Conservation (phyloP, 1,140 invertebrate genomes). For the Drosophila sechellia region DNA sequence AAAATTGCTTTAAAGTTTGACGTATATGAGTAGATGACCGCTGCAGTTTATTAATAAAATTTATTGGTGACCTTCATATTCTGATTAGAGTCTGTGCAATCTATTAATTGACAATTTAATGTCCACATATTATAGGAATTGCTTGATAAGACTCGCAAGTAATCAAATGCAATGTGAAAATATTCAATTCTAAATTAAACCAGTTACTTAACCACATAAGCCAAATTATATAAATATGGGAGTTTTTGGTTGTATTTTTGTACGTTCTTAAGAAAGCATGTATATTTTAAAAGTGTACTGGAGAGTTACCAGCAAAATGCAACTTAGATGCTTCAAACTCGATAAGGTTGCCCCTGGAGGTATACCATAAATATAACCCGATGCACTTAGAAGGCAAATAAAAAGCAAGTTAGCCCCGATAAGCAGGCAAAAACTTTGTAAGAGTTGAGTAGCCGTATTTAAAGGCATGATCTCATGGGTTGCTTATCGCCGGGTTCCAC, state of each 20-base stretch:
- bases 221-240: too few relatives aligned
- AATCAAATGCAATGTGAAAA: slow-evolving; percentile 1
- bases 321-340: too few relatives aligned
- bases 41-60: slow-evolving; percentile 1
- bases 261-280: too few relatives aligned
- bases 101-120: slow-evolving; percentile 9
- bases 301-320: background rate
- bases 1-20: background rate
- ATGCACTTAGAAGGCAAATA: background rate
- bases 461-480: too few relatives aligned
- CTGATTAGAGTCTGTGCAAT: slow-evolving; percentile 10
- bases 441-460: too few relatives aligned
- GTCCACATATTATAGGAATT: background rate
- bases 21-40: slow-evolving; percentile 4
- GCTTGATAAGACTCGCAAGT: background rate
- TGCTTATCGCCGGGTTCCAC: too few relatives aligned
- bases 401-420: background rate
- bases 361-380: background rate
- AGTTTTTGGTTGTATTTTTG: too few relatives aligned
- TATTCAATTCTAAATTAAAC: background rate
- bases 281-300: background rate
- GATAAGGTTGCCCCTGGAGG: slow-evolving; percentile 12
- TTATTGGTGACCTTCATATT: slow-evolving; percentile 1
- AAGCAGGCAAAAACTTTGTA: background rate
- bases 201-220: too few relatives aligned